Evolutionary conservation across 1,140 invertebrate genomes (phyloP).

Genomic region (Pogonognathellus flavescens): DNA sequence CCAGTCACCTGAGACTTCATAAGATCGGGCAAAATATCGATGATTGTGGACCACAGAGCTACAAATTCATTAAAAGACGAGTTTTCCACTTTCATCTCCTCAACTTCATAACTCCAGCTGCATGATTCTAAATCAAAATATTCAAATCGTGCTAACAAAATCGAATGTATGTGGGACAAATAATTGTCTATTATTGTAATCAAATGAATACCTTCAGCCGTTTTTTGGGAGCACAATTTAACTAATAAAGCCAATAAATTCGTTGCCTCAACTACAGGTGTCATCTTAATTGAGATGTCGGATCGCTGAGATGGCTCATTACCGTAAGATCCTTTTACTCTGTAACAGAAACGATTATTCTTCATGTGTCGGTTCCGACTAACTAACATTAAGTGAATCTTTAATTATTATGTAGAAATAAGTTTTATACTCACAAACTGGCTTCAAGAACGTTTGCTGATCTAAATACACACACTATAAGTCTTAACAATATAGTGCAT

Average conservation of each 20-base stretch:
- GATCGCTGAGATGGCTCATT: neutral
- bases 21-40: conserved; percentile 24
- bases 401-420: neutral
- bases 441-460: neutral
- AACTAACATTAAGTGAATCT: neutral
- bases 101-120: neutral
- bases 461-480: neutral
- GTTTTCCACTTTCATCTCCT: neutral
- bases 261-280: neutral
- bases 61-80: conserved; percentile 3
- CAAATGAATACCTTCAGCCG: neutral
- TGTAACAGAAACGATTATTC: neutral
- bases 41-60: neutral
- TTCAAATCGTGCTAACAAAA: neutral
- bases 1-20: neutral
- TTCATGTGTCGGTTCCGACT: too few species aligned
- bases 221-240: neutral
- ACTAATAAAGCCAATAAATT: neutral
- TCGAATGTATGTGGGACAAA: too few species aligned
- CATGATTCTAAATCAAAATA: neutral
- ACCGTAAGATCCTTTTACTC: neutral
- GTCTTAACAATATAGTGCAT: neutral
- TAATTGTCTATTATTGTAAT: neutral
- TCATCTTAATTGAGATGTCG: neutral
- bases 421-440: neutral